phyloP scores from a whole-genome alignment of 2,888 invertebrate species.

The Sepiola atlantica region DNA sequence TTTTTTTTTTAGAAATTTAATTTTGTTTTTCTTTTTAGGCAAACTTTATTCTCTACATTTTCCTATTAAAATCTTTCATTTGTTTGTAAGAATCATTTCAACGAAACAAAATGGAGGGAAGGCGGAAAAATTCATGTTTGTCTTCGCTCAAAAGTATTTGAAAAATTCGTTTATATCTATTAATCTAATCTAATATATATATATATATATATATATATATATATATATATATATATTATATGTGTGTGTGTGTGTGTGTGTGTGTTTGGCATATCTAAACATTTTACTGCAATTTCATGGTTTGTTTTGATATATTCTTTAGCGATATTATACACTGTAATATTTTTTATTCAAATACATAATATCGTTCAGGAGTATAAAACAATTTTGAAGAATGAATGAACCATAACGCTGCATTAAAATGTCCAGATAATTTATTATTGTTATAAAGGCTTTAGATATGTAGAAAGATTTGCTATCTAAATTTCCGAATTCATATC shows the following conservation, averaged over 20 bases:
- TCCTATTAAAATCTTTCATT: slow-evolving; percentile 9
- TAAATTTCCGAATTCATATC: no score
- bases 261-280: no score
- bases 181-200: not conserved
- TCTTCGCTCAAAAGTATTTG: not conserved
- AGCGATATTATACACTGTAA: not conserved
- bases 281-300: no score
- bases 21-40: not conserved
- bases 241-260: no score
- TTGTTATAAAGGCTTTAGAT: not conserved
- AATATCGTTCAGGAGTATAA: not conserved
- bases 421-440: not conserved
- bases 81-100: not conserved
- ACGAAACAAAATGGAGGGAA: not conserved
- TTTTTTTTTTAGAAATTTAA: not conserved
- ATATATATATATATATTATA: no score
- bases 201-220: no score
- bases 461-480: no score
- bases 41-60: not conserved
- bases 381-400: not conserved
- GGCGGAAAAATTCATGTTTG: not conserved
- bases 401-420: not conserved
- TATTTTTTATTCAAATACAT: not conserved
- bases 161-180: not conserved
- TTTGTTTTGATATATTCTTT: no score